These are phyloP conservation scores for Dendrolimus kikuchii DNA, from an alignment of 1,140 invertebrate genomes.

Conservation along the genomic window DNA sequence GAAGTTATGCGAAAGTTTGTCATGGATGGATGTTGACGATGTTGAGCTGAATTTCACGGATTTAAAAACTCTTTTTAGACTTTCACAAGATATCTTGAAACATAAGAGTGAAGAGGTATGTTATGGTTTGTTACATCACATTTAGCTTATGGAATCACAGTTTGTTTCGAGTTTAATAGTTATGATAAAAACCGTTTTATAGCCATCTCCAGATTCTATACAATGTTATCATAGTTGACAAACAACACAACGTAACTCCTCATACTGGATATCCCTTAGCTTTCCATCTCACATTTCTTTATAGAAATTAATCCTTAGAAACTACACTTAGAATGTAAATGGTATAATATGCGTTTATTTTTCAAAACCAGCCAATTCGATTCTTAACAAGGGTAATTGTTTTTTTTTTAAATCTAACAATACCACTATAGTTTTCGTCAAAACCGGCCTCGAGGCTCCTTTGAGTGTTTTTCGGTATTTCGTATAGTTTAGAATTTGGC, in stretches of 20 bases:
- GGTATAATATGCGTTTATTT: too few relatives aligned
- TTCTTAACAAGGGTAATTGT: too few relatives aligned
- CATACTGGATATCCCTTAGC: slow-evolving; percentile 13
- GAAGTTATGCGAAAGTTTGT: slow-evolving; percentile 73
- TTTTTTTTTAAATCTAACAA: too few relatives aligned
- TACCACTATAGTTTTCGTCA: too few relatives aligned
- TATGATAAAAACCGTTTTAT: too few relatives aligned
- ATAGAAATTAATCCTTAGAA: too few relatives aligned
- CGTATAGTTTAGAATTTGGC: too few relatives aligned
- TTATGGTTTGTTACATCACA: background rate
- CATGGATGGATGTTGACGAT: slow-evolving; percentile 74
- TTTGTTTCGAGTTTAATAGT: background rate
- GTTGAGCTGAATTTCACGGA: slow-evolving; percentile 72
- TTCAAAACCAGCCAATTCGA: too few relatives aligned
- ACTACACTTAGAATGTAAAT: too few relatives aligned
- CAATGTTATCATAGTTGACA: background rate
- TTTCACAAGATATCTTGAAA: slow-evolving; percentile 77
- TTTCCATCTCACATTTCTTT: background rate
- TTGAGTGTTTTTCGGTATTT: too few relatives aligned
- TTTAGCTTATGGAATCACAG: background rate
- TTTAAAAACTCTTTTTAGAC: slow-evolving; percentile 70
- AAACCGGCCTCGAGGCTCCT: too few relatives aligned
- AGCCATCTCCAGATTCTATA: background rate
- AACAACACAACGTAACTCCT: slow-evolving; percentile 8
- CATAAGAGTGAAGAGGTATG: slow-evolving; percentile 78